Evolutionary conservation across 2,113 vertebrate genomes (phyloP), one percentile per base, ranked within the genome.

Genomic region (Lampris megalopsis): DNA sequence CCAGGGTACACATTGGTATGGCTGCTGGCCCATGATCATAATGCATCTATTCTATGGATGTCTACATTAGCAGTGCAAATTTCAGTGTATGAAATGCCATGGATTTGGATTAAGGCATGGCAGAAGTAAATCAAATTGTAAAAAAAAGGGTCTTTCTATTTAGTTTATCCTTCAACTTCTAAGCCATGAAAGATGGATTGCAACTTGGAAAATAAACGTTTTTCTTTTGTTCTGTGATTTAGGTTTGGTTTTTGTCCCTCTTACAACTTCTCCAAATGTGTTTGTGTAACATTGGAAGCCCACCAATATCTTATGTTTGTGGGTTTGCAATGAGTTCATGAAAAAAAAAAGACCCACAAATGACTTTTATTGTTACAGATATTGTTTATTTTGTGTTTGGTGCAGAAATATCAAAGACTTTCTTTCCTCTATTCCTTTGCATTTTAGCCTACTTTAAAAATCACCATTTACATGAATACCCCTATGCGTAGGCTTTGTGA

Each of bases 271-370:
- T 83, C 52, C 70, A 79, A 83, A 77, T 88, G 78, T 84, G 82
- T 87, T 85, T 85, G 73, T 89, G 81, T 90, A 77, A 65, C 86
- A 73, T 88, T 90, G 87, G 86, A 91, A 77, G 76, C 81, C 84
- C 83, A 89, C 76, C 78, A 85, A 63, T 77, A 77, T 89, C 81
- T 88, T 24, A 80, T 41, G 41, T 84, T 86, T 57, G 73, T 92
- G 90, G 88, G 82, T 90, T 88, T 87, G 73, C 85, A 86, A 88
- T 92, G 89, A 90, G 80, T 88, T 92, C 87, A 91, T 92, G 88
- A 83, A 90, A 91, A 52, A 88, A 81, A 87, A 88, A 81, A 87
- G 84, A 61, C 87, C 83, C 82, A 79, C 77, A 81, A 92, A 83
- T 87, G 54, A 52, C 6, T 36, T 64, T 76, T 77, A 74, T 80